Evolutionary conservation across 2,888 invertebrate species (phyloP).

Genomic region (Lysandra coridon): DNA sequence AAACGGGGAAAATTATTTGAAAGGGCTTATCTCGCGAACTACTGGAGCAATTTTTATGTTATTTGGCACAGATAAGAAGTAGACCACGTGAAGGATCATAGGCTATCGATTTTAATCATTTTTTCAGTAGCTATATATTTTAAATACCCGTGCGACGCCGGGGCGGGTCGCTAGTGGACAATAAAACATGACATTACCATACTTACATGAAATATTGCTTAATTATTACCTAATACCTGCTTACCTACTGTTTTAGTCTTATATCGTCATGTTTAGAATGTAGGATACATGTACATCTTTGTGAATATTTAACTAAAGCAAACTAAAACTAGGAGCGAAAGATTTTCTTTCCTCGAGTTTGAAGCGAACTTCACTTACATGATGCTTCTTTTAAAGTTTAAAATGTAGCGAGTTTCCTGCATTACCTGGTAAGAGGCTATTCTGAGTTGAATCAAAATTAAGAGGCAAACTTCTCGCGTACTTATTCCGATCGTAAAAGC

Average conservation of each 20-base stretch:
- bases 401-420: conserved; percentile 4
- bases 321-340: conserved; percentile 3
- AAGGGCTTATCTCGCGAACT: no score
- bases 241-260: background rate
- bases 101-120: no score
- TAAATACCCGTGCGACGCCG: no score
- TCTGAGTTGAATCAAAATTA: conserved; percentile 27
- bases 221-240: no score
- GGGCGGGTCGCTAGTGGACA: no score
- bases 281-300: background rate
- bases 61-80: no score
- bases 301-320: background rate
- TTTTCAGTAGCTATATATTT: no score
- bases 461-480: conserved; percentile 20
- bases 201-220: no score
- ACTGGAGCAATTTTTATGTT: no score
- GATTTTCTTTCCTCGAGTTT: background rate
- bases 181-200: no score
- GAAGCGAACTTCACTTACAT: background rate
- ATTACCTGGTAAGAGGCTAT: conserved; percentile 27
- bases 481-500: conserved; percentile 22
- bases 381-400: conserved; percentile 24
- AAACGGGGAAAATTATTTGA: no score
- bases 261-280: background rate
- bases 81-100: no score